Evolutionary conservation across 2,888 invertebrate species (phyloP).

Genomic region (Amitus sp.): DNA sequence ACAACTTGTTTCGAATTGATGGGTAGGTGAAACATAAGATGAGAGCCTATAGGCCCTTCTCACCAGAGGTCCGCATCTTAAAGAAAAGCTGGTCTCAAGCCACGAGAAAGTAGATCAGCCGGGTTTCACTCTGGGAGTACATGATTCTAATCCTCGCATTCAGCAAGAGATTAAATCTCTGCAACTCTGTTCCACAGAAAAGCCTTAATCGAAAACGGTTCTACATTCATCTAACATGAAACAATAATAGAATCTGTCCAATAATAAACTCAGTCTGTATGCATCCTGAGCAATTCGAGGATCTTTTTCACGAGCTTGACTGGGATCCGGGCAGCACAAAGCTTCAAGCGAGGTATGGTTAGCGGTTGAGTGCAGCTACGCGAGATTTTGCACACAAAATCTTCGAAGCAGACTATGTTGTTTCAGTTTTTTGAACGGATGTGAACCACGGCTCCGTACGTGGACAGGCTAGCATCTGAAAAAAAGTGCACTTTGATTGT

Average conservation of each 20-base stretch:
- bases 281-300: constrained; percentile 6
- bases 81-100: constrained; percentile 7
- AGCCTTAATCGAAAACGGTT: constrained; percentile 10
- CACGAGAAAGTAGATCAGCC: constrained; percentile 21
- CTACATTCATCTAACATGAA: constrained; percentile 13
- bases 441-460: constrained; percentile 19
- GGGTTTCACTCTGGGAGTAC: no score
- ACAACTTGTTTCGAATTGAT: no score
- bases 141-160: no score
- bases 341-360: constrained; percentile 11
- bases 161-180: constrained; percentile 26
- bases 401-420: background rate
- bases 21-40: no score
- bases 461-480: constrained; percentile 16
- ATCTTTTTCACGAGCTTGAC: background rate
- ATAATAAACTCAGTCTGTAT: no score
- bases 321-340: constrained; percentile 9
- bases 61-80: constrained; percentile 30
- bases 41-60: constrained; percentile 36
- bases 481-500: constrained; percentile 14
- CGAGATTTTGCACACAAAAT: constrained; percentile 30
- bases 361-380: constrained; percentile 23
- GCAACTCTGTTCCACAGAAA: constrained; percentile 18
- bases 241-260: constrained; percentile 29
- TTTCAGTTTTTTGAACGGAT: constrained; percentile 7